Evolutionary conservation across 2,888 invertebrate species (phyloP).

Genomic region (Copidosoma aretas): DNA sequence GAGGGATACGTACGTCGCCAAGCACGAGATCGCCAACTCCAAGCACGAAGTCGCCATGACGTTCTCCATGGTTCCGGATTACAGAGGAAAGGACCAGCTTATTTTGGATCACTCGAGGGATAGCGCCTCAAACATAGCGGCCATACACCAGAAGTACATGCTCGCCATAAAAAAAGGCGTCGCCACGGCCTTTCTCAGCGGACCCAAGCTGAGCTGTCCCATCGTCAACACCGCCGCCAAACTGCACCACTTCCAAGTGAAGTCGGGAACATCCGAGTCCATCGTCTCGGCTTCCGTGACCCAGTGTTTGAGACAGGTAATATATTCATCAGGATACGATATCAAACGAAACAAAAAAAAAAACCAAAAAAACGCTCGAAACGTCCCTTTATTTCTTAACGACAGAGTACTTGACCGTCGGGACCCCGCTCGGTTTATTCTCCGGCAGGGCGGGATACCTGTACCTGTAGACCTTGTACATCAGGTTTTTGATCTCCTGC

Average conservation of each 20-base stretch:
- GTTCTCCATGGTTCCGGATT: slow-evolving; percentile 68
- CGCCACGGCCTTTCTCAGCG: slow-evolving; percentile 73
- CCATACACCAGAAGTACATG: slow-evolving; percentile 71
- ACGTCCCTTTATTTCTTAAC: neutral
- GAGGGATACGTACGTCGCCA: slow-evolving; percentile 65
- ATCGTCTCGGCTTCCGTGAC: slow-evolving; percentile 82
- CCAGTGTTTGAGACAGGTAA: slow-evolving; percentile 82
- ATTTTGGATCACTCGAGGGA: slow-evolving; percentile 74
- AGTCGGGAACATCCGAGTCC: slow-evolving; percentile 80
- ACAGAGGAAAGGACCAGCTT: slow-evolving; percentile 56
- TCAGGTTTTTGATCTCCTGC: neutral
- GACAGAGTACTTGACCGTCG: neutral
- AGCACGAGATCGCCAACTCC: slow-evolving; percentile 71
- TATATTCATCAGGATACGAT: too few species aligned
- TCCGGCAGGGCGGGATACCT: slow-evolving; percentile 21
- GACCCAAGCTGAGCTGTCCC: slow-evolving; percentile 86
- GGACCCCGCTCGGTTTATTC: slow-evolving; percentile 10
- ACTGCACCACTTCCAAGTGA: slow-evolving; percentile 77
- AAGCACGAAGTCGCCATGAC: slow-evolving; percentile 70
- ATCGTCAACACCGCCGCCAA: slow-evolving; percentile 79
- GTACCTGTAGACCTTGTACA: slow-evolving; percentile 28
- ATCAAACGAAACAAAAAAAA: neutral
- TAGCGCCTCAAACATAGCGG: slow-evolving; percentile 71
- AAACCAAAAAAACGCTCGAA: too few species aligned
- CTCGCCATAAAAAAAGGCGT: slow-evolving; percentile 78